Conservation (phyloP, 1,140 invertebrate species). For the Drosophila lacteicornis region DNA sequence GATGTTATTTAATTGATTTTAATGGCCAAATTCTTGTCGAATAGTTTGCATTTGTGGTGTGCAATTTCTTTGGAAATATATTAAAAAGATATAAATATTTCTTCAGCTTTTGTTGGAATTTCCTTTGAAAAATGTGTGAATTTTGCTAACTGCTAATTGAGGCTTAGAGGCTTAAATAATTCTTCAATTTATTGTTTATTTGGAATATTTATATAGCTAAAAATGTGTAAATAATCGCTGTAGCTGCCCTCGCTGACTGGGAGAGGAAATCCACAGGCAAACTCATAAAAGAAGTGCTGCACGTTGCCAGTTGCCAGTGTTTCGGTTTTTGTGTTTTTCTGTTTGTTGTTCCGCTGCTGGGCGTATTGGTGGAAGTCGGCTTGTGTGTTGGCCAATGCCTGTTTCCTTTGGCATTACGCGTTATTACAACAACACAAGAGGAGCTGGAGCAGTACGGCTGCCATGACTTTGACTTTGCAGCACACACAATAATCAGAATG, state of each 20-base stretch:
- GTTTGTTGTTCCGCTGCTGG: conserved; percentile 62
- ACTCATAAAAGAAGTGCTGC: conserved; percentile 69
- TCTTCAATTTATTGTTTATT: neutral
- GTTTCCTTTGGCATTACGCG: conserved; percentile 66
- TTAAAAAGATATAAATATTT: neutral
- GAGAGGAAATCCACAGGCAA: conserved; percentile 24
- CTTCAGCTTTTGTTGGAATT: neutral
- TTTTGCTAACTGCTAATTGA: neutral
- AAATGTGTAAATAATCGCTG: conserved; percentile 5
- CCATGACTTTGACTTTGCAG: conserved; percentile 62
- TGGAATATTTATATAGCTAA: neutral
- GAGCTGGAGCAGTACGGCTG: neutral
- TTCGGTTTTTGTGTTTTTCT: conserved; percentile 20
- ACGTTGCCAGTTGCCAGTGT: conserved; percentile 62
- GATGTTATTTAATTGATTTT: conserved; percentile 24
- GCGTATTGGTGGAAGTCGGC: conserved; percentile 63
- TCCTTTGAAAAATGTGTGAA: neutral
- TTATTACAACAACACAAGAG: conserved; percentile 64
- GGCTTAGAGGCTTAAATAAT: neutral
- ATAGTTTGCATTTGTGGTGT: neutral
- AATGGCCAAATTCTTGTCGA: conserved; percentile 2
- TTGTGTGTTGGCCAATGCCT: conserved; percentile 34
- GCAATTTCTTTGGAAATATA: neutral
- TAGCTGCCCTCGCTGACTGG: conserved; percentile 35
- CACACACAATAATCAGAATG: conserved; percentile 70